Percentiles rank a stretch among this genome's conserved stretches.
Evolutionary conservation across 2,888 invertebrate genomes (phyloP).

Genomic region (Agonopterix alstromeriana): DNA sequence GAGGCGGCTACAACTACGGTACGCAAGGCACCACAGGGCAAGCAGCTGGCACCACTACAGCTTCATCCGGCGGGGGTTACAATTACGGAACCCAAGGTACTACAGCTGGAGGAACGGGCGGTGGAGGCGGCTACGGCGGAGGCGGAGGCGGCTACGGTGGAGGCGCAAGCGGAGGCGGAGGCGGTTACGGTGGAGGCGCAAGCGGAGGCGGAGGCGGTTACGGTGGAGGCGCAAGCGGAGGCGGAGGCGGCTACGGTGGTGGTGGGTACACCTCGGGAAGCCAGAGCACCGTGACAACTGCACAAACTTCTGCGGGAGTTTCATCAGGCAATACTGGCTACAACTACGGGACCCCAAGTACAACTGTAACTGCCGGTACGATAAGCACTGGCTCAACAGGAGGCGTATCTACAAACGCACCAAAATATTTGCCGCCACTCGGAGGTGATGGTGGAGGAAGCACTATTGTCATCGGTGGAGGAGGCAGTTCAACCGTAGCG

Average conservation of each 20-base stretch:
- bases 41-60: neutral
- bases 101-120: neutral
- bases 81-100: neutral
- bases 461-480: conserved; percentile 14
- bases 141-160: too few relatives aligned
- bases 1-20: conserved; percentile 18
- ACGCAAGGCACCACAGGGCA: neutral
- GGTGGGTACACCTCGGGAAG: neutral
- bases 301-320: conserved; percentile 1
- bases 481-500: neutral
- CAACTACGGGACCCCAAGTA: conserved; percentile 18
- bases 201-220: neutral
- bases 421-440: conserved; percentile 51
- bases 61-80: conserved; percentile 1
- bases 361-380: conserved; percentile 10
- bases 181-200: neutral
- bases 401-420: conserved; percentile 47
- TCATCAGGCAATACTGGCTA: conserved; percentile 14
- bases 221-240: neutral
- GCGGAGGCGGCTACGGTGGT: neutral
- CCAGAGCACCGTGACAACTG: conserved; percentile 3
- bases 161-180: neutral
- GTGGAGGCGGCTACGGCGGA: neutral
- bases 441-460: conserved; percentile 12
- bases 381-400: conserved; percentile 7